Evolutionary conservation across 2,888 invertebrate species (phyloP), one percentile per base, ranked within the genome.

Genomic region (Physocephala rufipes): DNA sequence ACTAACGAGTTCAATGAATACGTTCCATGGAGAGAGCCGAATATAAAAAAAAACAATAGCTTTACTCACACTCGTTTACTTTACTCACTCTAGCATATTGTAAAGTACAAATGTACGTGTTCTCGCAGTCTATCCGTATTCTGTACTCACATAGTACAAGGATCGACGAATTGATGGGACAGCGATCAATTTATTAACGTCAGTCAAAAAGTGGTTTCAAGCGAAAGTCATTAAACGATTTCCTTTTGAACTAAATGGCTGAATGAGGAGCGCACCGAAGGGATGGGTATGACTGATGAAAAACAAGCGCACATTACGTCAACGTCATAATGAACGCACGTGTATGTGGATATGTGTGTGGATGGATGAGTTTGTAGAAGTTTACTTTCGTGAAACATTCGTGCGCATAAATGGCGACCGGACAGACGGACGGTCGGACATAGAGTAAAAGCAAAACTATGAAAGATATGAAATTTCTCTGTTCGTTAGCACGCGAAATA

Each of bases 221-320:
- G 74, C 75, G 74, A 77, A 76, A 76, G 77, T 79, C 80, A 81
- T 80, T 81, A 80, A 79, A 79, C 78, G 78, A 79, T 78, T 78
- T 78, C 75, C 73, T 76, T 75, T 75, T 71, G n/a, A n/a, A n/a
- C n/a, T n/a, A n/a, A n/a, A n/a, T n/a, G n/a, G n/a, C n/a, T n/a
- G n/a, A n/a, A n/a, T n/a, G n/a, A n/a, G n/a, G n/a, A n/a, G n/a
- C 74, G 71, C 43, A 58, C 69, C 71, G 67, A 62, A 24, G 5
- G 4, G 36, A 36, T 9, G 4, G 36, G 9, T 7, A 9, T 36
- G 36, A 36, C 36, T 36, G 36, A 36, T 43, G 58, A 67, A 67
- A 24, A 47, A 53, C 49, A 24, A 61, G 65, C 43, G 43, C 45
- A n/a, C 62, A 36, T 19, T 43, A 13, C 28, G 15, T n/a, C 36